Conservation (phyloP, 2,888 invertebrate species). For the Diploptera punctata region DNA sequence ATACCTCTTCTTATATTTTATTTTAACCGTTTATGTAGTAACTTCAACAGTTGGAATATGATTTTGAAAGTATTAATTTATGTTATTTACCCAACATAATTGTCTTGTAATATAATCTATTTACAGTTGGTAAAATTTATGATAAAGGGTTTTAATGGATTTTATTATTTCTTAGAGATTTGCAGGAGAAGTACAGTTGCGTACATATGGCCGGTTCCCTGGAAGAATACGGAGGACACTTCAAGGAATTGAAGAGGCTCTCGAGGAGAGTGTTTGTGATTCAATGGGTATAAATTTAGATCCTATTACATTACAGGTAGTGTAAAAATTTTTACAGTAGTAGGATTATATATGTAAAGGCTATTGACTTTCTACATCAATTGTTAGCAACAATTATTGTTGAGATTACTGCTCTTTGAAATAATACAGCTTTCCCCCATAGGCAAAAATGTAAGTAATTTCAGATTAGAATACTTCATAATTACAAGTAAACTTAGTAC, state of each 20-base stretch:
- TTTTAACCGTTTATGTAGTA: too few species aligned
- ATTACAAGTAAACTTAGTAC: too few species aligned
- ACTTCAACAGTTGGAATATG: background rate
- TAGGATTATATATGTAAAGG: background rate
- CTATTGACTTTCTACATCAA: too few species aligned
- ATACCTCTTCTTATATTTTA: background rate
- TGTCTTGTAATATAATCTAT: conserved; percentile 5
- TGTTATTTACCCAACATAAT: background rate
- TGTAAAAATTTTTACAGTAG: background rate
- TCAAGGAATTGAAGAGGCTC: conserved; percentile 50
- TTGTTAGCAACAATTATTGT: too few species aligned
- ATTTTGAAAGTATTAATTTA: background rate
- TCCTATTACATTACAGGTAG: conserved; percentile 48
- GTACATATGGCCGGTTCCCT: conserved; percentile 62
- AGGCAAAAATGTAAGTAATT: too few species aligned
- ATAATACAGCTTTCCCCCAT: too few species aligned
- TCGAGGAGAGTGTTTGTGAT: conserved; percentile 45
- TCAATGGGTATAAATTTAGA: conserved; percentile 42
- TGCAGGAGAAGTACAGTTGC: conserved; percentile 61
- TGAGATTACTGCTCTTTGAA: too few species aligned
- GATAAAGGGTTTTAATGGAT: background rate
- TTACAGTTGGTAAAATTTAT: background rate
- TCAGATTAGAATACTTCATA: too few species aligned
- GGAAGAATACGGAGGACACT: conserved; percentile 55
- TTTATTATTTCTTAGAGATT: conserved; percentile 50